Evolutionary conservation across 2,797 vertebrate genomes (phyloP), one percentile per base, ranked within the genome.

Genomic region (Ficedula albicollis): DNA sequence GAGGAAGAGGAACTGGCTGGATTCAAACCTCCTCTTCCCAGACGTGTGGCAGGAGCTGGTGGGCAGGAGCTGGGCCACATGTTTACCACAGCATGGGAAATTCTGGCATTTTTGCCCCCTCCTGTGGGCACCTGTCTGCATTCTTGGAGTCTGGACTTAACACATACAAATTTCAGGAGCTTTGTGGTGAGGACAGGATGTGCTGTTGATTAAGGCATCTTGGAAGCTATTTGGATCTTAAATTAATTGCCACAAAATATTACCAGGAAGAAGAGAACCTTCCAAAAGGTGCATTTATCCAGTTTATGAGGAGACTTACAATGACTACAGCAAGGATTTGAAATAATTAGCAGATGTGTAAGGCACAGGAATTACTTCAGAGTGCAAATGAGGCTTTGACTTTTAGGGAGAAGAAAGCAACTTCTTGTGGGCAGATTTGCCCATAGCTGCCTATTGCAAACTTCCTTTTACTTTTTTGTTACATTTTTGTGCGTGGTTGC

Each of bases 391-490:
- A 89, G 66, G 43, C 41, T 89, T 85, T 84, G 80, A 46, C 20
- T 81, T 88, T 36, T 34, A 75, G 38, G n/a, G 52, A 73, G 56
- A 96, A 81, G 38, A 63, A 87, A 26, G 36, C 69, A 95, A 55
- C 36, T 90, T 84, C 18, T 46, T 55, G 58, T 75, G 80, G 83
- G 48, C 39, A 75, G 55, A 70, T 84, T 84, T 83, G 51, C 55
- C 66, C 39, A 23, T 62, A 88, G 55, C 51, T 88, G 55, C 62
- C 66, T 66, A 22, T 39, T 76, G 67, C 69, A 90, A 81, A 63
- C 44, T 90, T 94, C 64, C 68, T 89, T 94, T 75, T 72, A 59
- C 30, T 54, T 79, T 84, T 83, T 62, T 56, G 54, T 22, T 49
- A 14, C 15, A 13, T 52, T 84, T 72, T 83, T 84, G n/a, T 38